phyloP scores from a whole-genome alignment of 2,888 invertebrate species.

The Tenthredo mesomela region DNA sequence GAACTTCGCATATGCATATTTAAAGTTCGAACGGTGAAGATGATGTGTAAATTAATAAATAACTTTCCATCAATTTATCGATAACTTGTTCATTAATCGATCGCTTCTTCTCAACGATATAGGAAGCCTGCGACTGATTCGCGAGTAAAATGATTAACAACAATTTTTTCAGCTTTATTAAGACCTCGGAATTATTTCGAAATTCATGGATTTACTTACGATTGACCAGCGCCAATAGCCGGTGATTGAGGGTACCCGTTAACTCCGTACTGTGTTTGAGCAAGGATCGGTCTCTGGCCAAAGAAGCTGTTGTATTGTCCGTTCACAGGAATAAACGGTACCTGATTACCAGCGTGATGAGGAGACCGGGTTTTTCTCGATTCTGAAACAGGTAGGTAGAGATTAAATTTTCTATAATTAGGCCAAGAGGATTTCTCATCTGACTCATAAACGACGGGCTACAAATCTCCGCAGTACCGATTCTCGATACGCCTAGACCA shows the following conservation, averaged over 20 bases:
- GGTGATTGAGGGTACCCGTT: not conserved
- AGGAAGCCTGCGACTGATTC: not conserved
- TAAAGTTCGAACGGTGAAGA: not conserved
- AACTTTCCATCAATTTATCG: not conserved
- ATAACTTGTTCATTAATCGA: not conserved
- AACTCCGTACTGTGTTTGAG: not conserved
- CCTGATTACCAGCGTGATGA: not conserved
- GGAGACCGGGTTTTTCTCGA: constrained; percentile 1
- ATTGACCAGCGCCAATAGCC: constrained; percentile 16
- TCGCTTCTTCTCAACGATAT: not conserved
- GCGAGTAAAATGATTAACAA: not conserved
- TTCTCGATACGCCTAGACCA: not conserved
- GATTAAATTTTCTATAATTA: not conserved
- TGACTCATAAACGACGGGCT: not conserved
- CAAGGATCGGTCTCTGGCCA: not conserved
- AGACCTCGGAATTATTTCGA: not conserved
- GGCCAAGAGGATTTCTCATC: not conserved
- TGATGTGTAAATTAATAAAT: not conserved
- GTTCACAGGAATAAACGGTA: not conserved
- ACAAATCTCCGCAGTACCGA: not conserved
- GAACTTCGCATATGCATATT: not conserved
- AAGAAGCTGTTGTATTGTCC: not conserved
- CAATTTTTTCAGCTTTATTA: not conserved
- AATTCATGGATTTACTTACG: not conserved
- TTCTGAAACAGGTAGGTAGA: not conserved